Evolutionary conservation across 2,888 invertebrate genomes (phyloP).

Genomic region (Agrochola lota): DNA sequence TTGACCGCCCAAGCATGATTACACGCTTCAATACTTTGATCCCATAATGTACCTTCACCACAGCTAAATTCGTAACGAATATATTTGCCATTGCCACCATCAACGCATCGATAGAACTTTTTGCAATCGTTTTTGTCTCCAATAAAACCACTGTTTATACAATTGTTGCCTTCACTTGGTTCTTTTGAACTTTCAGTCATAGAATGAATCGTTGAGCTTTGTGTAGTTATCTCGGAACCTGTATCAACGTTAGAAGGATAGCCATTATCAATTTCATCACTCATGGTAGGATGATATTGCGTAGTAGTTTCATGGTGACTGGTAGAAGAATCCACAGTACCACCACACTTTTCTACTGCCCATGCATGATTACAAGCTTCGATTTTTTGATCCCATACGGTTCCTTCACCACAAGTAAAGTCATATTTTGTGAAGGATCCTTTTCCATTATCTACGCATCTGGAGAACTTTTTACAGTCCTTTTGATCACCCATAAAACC

Average conservation of each 20-base stretch:
- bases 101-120: constrained; percentile 92
- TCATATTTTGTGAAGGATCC: constrained; percentile 88
- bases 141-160: constrained; percentile 90
- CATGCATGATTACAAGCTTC: constrained; percentile 91
- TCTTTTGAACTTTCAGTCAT: constrained; percentile 53
- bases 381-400: constrained; percentile 90
- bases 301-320: constrained; percentile 61
- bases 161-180: constrained; percentile 59
- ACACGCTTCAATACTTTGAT: constrained; percentile 88
- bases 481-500: constrained; percentile 90
- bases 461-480: constrained; percentile 92
- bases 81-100: constrained; percentile 81
- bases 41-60: constrained; percentile 91
- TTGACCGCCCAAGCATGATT: constrained; percentile 86
- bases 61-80: constrained; percentile 89
- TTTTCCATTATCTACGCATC: constrained; percentile 91
- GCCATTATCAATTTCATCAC: constrained; percentile 55
- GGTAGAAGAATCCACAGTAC: constrained; percentile 44
- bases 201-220: constrained; percentile 47
- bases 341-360: constrained; percentile 78
- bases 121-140: constrained; percentile 89
- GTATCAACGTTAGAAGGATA: constrained; percentile 54
- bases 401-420: constrained; percentile 91
- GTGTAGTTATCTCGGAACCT: constrained; percentile 36
- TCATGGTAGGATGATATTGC: constrained; percentile 39